Conservation (phyloP, 1,140 invertebrate species). For the Cryptotermes secundus region DNA sequence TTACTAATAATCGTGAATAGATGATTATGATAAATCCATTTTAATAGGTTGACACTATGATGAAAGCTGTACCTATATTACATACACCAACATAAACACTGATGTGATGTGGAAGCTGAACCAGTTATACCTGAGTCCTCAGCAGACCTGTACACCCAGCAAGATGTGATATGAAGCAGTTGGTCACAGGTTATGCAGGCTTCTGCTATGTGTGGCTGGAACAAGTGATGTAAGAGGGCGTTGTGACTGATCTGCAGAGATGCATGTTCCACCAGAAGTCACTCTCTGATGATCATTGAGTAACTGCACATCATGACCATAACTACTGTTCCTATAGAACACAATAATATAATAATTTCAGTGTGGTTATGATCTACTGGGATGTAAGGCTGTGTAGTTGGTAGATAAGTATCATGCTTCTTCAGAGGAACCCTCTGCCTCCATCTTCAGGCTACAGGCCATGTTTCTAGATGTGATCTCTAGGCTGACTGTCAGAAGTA, state of each 20-base stretch:
- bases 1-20: too few species aligned
- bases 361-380: too few species aligned
- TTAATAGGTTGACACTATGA: neutral
- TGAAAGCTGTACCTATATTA: neutral
- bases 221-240: constrained; percentile 43
- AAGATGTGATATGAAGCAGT: neutral
- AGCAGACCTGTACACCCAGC: neutral
- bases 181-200: constrained; percentile 22
- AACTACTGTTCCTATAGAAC: constrained; percentile 38
- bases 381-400: too few species aligned
- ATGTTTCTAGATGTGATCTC: too few species aligned
- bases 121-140: neutral
- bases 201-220: constrained; percentile 30
- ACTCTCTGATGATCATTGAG: constrained; percentile 39
- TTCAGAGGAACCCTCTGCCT: too few species aligned
- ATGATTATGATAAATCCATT: too few species aligned
- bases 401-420: too few species aligned
- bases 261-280: constrained; percentile 41
- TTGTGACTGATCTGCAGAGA: constrained; percentile 42
- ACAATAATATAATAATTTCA: constrained; percentile 13
- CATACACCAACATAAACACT: neutral
- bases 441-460: too few species aligned
- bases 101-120: neutral
- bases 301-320: constrained; percentile 37
- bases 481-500: too few species aligned